Conservation (phyloP, 1,140 invertebrate genomes). For the Apolygus lucorum region DNA sequence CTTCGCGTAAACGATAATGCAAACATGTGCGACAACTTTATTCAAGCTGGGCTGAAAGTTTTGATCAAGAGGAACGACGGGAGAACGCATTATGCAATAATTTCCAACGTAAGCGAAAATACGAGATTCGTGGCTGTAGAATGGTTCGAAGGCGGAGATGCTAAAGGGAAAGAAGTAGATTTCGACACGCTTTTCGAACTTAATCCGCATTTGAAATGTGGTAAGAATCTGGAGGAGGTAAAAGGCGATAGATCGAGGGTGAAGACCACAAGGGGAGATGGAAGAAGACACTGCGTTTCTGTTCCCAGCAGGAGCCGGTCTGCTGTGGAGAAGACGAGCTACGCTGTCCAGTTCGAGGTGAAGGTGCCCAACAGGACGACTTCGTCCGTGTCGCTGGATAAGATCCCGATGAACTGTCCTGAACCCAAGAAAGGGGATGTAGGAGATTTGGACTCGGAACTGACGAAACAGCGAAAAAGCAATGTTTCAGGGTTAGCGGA, state of each 20-base stretch:
- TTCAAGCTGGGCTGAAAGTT: background rate
- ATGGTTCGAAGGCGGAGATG: constrained; percentile 97
- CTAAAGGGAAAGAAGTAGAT: constrained; percentile 97
- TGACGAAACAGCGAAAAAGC: background rate
- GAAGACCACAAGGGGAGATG: background rate
- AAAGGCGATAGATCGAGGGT: too few species aligned
- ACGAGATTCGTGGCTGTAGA: constrained; percentile 89
- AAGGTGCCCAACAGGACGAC: background rate
- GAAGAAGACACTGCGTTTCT: background rate
- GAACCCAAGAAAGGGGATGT: background rate
- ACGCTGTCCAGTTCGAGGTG: too few species aligned
- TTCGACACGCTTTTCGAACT: constrained; percentile 76
- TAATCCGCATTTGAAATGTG: constrained; percentile 84
- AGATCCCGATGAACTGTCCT: background rate
- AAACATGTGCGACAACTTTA: too few species aligned
- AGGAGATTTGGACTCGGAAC: background rate
- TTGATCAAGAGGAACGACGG: constrained; percentile 41
- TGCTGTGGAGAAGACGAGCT: constrained; percentile 32
- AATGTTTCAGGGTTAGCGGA: too few species aligned
- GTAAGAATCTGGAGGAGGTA: too few species aligned
- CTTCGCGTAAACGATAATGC: too few species aligned
- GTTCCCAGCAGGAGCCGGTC: constrained; percentile 26
- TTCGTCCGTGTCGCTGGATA: background rate
- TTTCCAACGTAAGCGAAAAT: constrained; percentile 82
- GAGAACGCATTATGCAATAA: constrained; percentile 88